phyloP scores from a whole-genome alignment of 2,888 invertebrate genomes.

The Macrosoma leucophasiata region DNA sequence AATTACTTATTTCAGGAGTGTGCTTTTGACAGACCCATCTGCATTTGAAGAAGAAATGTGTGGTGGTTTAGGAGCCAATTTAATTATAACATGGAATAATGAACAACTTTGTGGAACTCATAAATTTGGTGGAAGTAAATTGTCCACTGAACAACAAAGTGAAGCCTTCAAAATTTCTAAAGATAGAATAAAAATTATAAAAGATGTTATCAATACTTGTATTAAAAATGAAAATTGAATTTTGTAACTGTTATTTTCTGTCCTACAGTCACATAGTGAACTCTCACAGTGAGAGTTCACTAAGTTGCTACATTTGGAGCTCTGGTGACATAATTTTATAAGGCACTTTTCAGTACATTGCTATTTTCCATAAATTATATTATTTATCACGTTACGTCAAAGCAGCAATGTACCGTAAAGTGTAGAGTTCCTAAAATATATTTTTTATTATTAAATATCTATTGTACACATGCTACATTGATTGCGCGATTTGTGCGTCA shows the following conservation, averaged over 20 bases:
- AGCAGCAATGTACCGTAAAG: too few relatives aligned
- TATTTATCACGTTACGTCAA: too few relatives aligned
- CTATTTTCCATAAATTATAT: too few relatives aligned
- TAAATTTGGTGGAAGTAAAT: conserved; percentile 84
- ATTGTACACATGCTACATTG: too few relatives aligned
- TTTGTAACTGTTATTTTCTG: conserved; percentile 2
- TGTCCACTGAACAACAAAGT: conserved; percentile 74
- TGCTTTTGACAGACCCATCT: conserved; percentile 85
- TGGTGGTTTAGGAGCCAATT: conserved; percentile 74
- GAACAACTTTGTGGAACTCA: conserved; percentile 79
- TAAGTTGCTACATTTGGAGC: too few relatives aligned
- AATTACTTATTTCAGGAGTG: conserved; percentile 71
- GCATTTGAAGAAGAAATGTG: conserved; percentile 88
- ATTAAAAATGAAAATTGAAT: conserved; percentile 30
- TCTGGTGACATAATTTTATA: too few relatives aligned
- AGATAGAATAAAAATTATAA: conserved; percentile 71
- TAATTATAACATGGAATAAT: conserved; percentile 81
- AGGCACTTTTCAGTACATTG: too few relatives aligned
- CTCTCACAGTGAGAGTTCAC: too few relatives aligned
- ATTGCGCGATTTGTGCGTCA: too few relatives aligned
- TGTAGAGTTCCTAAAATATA: too few relatives aligned
- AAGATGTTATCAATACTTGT: conserved; percentile 53
- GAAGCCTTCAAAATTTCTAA: conserved; percentile 78
- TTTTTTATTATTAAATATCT: too few relatives aligned
- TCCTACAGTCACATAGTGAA: not conserved